Percentiles rank a stretch among this genome's conserved stretches.
phyloP scores from a whole-genome alignment of 2,797 vertebrate genomes.

The Vultur gryphus region DNA sequence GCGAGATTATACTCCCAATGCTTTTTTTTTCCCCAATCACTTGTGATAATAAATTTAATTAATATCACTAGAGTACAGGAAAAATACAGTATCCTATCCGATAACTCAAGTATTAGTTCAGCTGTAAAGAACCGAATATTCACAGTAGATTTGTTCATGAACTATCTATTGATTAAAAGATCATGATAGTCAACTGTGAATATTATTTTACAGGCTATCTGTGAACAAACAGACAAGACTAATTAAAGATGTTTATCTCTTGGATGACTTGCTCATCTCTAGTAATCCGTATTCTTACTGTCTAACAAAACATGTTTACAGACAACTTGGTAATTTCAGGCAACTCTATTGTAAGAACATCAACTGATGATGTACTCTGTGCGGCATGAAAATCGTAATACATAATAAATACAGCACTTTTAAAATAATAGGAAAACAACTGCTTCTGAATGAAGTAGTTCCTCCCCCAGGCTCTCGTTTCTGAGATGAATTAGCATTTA shows the following conservation, averaged over 20 bases:
- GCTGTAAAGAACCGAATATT: background rate
- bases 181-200: background rate
- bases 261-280: background rate
- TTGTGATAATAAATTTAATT: background rate
- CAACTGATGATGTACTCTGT: too few species aligned
- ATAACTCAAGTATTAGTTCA: background rate
- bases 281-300: background rate
- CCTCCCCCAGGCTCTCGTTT: background rate
- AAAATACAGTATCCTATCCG: background rate
- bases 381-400: background rate
- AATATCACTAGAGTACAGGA: background rate
- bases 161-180: background rate
- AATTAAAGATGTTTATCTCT: slow-evolving; percentile 29
- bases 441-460: background rate
- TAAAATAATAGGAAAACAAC: background rate
- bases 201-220: slow-evolving; percentile 1
- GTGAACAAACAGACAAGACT: background rate
- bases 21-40: background rate
- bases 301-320: background rate
- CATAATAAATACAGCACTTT: background rate
- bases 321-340: background rate
- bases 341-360: background rate
- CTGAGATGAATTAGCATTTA: background rate
- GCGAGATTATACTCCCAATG: background rate
- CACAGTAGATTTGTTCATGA: background rate